A percentile compares a stretch with the other conserved stretches of the same genome.
phyloP scores from a whole-genome alignment of 2,797 vertebrate species.

The Glyptemys insculpta region DNA sequence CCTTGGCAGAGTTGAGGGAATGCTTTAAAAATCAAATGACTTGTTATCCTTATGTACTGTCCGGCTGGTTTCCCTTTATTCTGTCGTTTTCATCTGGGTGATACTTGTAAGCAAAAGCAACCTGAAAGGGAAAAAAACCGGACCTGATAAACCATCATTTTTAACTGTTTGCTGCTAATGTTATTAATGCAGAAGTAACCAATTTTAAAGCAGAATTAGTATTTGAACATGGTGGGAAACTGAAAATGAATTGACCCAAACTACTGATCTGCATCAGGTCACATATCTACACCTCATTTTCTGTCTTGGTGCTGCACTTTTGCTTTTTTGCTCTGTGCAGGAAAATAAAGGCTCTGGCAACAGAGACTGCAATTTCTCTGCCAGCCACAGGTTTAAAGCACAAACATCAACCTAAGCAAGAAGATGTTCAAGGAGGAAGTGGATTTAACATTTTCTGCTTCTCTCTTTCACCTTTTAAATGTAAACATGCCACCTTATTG shows the following conservation, averaged over 20 bases:
- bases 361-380: background rate
- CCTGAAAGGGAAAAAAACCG: background rate
- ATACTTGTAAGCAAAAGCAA: conserved; percentile 14
- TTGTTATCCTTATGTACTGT: background rate
- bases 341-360: background rate
- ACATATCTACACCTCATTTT: background rate
- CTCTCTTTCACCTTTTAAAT: background rate
- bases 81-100: background rate
- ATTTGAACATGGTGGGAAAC: conserved; percentile 22
- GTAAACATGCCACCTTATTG: background rate
- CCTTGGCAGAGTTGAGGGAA: background rate
- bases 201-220: conserved; percentile 42
- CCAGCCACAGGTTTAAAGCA: background rate
- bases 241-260: conserved; percentile 59
- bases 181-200: conserved; percentile 30
- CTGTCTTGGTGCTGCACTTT: background rate
- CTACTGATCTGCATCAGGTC: conserved; percentile 42
- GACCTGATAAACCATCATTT: conserved; percentile 29
- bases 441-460: background rate
- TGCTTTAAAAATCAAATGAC: background rate
- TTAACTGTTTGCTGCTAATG: conserved; percentile 16
- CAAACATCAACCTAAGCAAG: background rate
- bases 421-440: background rate
- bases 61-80: background rate
- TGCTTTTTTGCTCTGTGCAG: background rate